Base-by-base conservation (phyloP, 2,113 vertebrate species). In the Cygnus buccinator region DNA sequence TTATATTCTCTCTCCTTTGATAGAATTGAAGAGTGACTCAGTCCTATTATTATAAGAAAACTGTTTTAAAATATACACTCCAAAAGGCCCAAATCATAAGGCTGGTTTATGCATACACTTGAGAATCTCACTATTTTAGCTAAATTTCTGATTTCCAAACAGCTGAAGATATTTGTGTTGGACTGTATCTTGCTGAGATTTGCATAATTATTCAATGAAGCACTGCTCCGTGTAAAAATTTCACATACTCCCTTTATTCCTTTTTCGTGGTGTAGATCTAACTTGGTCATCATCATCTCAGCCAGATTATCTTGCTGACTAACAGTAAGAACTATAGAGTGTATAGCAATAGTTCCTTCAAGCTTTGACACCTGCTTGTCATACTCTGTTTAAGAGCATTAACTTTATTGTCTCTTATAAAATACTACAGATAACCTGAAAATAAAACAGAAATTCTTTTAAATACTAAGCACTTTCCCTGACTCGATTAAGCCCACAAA, bases 1-100 rank as follows among this genome's bases (percentile, higher is more conserved):
- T 89, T 86, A 57, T 94, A 84, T 67, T 90, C 89, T 77, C 80
- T 67, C 33, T 85, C 93, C 94, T 96, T 97, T 94, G 90, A 90
- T 86, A 97, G 83, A 95, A 65, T 26, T 83, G 44, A 86, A 50
- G 18, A 96, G 65, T 95, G 81, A 93, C 52, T 96, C 94, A 96
- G 94, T 90, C 57, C 65, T 57, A 84, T 35, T 37, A 70, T 72
- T 67, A 10, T 66, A 81, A 77, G 84, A 74, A 94, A 93, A 93
- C 11, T 9, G 10, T 35, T 94, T 73, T 25, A 18, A 91, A 89
- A 89, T 31, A 35, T 73, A 76, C 41, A 43, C 25, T 73, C 39
- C 37, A 62, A 83, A 91, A 91, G 67, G 37, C 35, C 28, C 74
- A 80, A 62, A 91, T 75, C 21, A 85, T 44, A 91, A 74, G 39